Evolutionary conservation across 2,797 vertebrate species (phyloP), one percentile per base, ranked within the genome.

Genomic region (Picus viridis): DNA sequence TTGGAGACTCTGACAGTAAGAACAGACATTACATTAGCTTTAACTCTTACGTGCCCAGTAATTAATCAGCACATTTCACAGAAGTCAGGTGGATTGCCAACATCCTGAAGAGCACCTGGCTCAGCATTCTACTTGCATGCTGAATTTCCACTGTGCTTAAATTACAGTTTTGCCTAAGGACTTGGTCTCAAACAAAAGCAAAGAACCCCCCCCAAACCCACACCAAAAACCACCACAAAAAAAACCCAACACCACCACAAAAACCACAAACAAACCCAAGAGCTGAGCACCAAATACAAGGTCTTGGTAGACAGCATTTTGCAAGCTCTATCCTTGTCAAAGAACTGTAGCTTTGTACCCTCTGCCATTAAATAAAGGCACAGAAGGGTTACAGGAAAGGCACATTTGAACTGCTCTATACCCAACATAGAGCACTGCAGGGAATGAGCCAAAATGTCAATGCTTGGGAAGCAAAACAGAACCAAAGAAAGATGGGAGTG

Each of bases 31-130:
- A 36, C 83, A 78, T 76, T 91, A 64, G 39, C 70, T 89, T 93
- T 91, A 91, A 84, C 80, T 91, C 83, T 86, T 61, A 68, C 26
- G 39, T 76, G 49, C 29, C 36, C 83, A 65, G 77, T 53, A 76
- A 61, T 67, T 76, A 83, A 89, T 72, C 20, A 10, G 64, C 74
- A 59, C 16, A 0, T 84, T 89, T 68, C 72, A 68, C 41, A 56
- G 58, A 70, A 70, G 49, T 53, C 54, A 68, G 0, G 0, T 8
- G 61, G 39, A 30, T 43, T 79, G 34, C 58, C 54, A 62, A 4
- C 17, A 59, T 29, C 36, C n/a, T 0, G 0, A 16, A 61, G 70
- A 0, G 0, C 63, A 29, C 54, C 71, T 39, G 32, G 30, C 64
- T 81, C 61, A 56, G 76, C 56, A 45, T 24, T 29, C 36, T 69